Evolutionary conservation across 2,113 vertebrate genomes (phyloP).

Genomic region (Lutjanus erythropterus): DNA sequence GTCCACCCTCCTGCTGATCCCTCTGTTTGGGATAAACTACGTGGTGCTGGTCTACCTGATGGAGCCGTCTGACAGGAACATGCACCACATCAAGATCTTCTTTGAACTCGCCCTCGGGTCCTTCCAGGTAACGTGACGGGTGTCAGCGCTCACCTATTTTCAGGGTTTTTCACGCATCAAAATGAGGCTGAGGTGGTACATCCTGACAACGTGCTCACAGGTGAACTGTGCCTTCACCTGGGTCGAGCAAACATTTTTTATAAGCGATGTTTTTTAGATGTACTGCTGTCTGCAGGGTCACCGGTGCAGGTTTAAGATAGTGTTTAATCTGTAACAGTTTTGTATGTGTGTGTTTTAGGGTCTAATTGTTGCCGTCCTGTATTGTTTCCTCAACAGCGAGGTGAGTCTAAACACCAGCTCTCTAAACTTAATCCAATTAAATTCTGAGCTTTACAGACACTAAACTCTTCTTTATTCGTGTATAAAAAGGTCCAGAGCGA

Average conservation of each 20-base stretch:
- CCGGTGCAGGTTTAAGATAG: too few relatives aligned
- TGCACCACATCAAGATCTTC: constrained; percentile 88
- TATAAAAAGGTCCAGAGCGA: constrained; percentile 89
- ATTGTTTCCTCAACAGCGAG: constrained; percentile 95
- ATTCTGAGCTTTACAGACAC: background rate
- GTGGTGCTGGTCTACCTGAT: constrained; percentile 89
- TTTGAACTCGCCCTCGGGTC: constrained; percentile 93
- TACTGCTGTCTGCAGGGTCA: too few relatives aligned
- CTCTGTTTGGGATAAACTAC: constrained; percentile 94
- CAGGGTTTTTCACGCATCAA: too few relatives aligned
- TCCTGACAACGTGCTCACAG: too few relatives aligned
- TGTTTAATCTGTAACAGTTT: background rate
- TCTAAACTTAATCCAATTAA: fast-evolving
- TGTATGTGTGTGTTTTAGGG: constrained; percentile 83
- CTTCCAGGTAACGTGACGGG: constrained; percentile 87
- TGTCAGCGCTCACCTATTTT: background rate
- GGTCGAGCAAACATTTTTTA: too few relatives aligned
- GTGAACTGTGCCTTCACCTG: too few relatives aligned
- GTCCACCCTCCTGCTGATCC: constrained; percentile 94
- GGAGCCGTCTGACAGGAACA: constrained; percentile 67
- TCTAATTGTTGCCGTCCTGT: constrained; percentile 90
- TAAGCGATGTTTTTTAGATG: too few relatives aligned
- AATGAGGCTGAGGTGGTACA: too few relatives aligned
- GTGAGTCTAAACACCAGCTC: constrained; percentile 78
- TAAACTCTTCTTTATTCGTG: background rate